Evolutionary conservation across 2,888 invertebrate species (phyloP).

Genomic region (Chrysodeixis includens): DNA sequence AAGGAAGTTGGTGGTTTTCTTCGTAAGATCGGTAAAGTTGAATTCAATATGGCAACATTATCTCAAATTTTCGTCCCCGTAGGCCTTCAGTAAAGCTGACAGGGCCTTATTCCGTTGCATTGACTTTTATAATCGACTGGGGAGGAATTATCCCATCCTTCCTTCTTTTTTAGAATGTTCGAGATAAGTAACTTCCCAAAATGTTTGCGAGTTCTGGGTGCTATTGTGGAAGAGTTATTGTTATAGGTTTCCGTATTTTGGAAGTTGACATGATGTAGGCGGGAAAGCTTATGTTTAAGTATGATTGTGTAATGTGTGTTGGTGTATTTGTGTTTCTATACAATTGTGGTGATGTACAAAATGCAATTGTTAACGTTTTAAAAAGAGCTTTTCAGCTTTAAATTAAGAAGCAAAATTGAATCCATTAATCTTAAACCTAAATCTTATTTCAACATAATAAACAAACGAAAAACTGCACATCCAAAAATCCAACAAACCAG

Average conservation of each 20-base stretch:
- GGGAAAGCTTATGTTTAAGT: background rate
- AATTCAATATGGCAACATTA: conserved; percentile 25
- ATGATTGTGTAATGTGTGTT: background rate
- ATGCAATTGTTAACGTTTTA: background rate
- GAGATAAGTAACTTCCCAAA: conserved; percentile 50
- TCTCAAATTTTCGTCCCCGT: conserved; percentile 20
- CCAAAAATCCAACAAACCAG: conserved; percentile 53
- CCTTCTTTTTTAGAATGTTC: conserved; percentile 43
- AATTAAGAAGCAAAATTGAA: background rate
- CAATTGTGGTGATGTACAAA: background rate
- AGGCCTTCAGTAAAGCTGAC: conserved; percentile 52
- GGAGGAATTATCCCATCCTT: conserved; percentile 50
- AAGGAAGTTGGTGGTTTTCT: background rate
- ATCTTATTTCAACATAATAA: conserved; percentile 4
- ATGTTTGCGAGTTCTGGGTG: conserved; percentile 37
- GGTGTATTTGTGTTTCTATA: too few species aligned
- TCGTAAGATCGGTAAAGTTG: background rate
- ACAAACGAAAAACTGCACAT: conserved; percentile 50
- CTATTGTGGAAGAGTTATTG: conserved; percentile 45
- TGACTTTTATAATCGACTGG: conserved; percentile 59
- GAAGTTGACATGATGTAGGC: conserved; percentile 12
- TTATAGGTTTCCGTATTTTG: conserved; percentile 29
- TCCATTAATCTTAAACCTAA: conserved; percentile 2
- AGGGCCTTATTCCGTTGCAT: conserved; percentile 56
- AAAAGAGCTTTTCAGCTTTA: background rate